Conservation (phyloP, 2,113 vertebrate genomes). For the Leiothrix lutea region DNA sequence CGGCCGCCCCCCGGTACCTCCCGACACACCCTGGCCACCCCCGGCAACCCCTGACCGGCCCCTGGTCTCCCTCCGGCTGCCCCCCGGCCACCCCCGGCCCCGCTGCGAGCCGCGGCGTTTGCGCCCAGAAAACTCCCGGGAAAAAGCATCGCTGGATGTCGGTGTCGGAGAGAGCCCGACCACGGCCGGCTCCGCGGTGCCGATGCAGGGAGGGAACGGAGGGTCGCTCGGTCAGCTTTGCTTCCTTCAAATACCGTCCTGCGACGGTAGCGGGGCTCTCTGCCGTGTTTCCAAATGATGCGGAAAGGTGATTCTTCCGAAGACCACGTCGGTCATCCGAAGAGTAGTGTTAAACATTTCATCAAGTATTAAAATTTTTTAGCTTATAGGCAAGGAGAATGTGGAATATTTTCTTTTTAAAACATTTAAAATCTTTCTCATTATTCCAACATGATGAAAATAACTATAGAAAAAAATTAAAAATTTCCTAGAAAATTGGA, state of each 20-base stretch:
- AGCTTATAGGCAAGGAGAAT: neutral
- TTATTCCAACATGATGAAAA: neutral
- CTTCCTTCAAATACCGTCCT: neutral
- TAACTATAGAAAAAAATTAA: neutral
- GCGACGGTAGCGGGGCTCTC: neutral
- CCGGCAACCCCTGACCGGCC: neutral
- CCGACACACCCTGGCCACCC: too few species aligned
- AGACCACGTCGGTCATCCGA: neutral
- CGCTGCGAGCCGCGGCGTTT: neutral
- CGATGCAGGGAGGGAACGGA: rapidly evolving
- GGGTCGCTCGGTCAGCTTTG: rapidly evolving
- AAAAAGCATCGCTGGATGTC: neutral
- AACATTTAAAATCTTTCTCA: neutral
- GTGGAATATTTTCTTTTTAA: neutral
- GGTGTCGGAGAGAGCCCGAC: neutral
- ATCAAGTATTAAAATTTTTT: too few species aligned
- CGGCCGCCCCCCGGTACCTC: neutral
- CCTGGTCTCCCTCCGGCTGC: neutral
- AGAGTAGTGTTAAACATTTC: rapidly evolving
- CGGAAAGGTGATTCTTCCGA: rapidly evolving
- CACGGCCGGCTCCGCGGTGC: too few species aligned
- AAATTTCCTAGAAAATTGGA: neutral
- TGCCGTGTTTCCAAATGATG: neutral
- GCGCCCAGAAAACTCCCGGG: rapidly evolving
- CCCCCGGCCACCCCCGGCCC: neutral